Evolutionary conservation across 2,113 vertebrate genomes (phyloP), one percentile per base, ranked within the genome.

Genomic region (Micronycteris hirsuta): DNA sequence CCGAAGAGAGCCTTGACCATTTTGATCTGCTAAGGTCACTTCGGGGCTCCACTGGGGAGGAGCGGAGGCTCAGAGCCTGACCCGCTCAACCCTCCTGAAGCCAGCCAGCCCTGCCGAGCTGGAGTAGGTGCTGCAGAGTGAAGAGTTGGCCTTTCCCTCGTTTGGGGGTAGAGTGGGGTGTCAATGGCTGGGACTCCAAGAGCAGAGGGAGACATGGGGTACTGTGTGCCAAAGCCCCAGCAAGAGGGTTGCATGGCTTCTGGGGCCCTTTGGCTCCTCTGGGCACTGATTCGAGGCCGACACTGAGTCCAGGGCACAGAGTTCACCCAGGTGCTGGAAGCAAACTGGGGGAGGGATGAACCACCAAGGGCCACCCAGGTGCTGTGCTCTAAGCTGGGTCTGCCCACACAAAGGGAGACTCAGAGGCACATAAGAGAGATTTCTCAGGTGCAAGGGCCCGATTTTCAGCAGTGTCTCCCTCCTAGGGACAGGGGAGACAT

Each of bases 21-120:
- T 97, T 96, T 58, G 89, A 87, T 95, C 86, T 1, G 24, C 47
- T 96, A 93, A 94, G 97, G 96, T 97, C 97, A 97, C 93, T 95
- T 96, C 91, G 91, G 87, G 71, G 91, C 84, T 94, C 74, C 17
- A 4, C 31, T 92, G 47, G 73, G 92, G 85, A 96, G 93, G 93
- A 26, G 76, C 16, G 0, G 73, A 74, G 78, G 86, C 89, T 89
- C 43, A 43, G 28, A 86, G 88, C 28, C 43, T 77, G 56, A 88
- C 81, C 12, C 9, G 73, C 71, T 76, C n/a, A 41, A 58, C 89
- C 73, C 63, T 96, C 93, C 89, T 0, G 4, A n/a, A 83, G 73
- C 86, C 96, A 93, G 91, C 77, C 36, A 52, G 68, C 61, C 33
- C 47, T 0, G 0, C n/a, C 0, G 0, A 86, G 36, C 80, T 43